Evolutionary conservation across 2,797 vertebrate genomes (phyloP).

Genomic region (Amblyraja radiata): DNA sequence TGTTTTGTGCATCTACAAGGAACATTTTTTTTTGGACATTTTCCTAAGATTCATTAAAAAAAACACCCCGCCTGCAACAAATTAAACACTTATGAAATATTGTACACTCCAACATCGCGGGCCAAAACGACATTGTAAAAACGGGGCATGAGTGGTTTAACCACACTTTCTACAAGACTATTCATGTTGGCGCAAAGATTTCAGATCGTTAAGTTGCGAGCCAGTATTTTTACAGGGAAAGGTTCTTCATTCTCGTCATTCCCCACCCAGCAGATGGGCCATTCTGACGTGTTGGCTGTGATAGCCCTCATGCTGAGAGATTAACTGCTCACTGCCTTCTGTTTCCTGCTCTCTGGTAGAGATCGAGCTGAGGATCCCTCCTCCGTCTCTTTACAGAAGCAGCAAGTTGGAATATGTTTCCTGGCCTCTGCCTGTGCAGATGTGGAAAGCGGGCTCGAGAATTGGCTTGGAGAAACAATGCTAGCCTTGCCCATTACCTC

Average conservation of each 20-base stretch:
- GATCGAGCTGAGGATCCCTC: slow-evolving; percentile 2
- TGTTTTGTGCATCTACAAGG: not conserved
- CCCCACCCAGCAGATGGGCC: slow-evolving; percentile 17
- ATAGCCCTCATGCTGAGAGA: slow-evolving; percentile 32
- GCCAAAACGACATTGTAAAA: not conserved
- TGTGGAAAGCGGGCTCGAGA: not conserved
- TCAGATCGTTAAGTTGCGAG: not conserved
- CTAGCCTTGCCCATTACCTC: not conserved
- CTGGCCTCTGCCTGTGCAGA: not conserved
- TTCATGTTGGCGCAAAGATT: not conserved
- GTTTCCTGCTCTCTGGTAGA: slow-evolving; percentile 26
- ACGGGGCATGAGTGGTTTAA: not conserved
- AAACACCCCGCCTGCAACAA: not conserved
- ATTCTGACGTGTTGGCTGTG: not conserved
- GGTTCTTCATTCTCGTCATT: not conserved
- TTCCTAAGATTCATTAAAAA: not conserved
- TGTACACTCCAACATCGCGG: not conserved
- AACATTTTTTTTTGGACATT: not conserved
- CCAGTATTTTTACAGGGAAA: not conserved
- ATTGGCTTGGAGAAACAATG: not conserved
- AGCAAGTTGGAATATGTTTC: not conserved
- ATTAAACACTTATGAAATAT: not conserved
- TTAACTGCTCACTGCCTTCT: slow-evolving; percentile 35
- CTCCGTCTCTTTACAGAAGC: not conserved
- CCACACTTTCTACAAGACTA: not conserved